Evolutionary conservation across 1,140 invertebrate genomes (phyloP), one percentile per base, ranked within the genome.

Genomic region (Leptoteleia sp.): DNA sequence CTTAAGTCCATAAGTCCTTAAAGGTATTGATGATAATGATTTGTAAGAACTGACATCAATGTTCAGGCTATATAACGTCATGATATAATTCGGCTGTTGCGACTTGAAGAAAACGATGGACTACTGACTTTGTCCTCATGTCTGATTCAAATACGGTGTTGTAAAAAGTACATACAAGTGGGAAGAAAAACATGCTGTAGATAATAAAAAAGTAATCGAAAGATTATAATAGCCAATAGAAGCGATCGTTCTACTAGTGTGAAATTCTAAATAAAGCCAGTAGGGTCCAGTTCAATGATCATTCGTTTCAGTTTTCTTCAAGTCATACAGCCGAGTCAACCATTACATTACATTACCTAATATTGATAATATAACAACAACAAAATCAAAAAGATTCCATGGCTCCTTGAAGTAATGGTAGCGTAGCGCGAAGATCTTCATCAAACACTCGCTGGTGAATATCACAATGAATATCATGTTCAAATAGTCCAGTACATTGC

Each of bases 341-440:
- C 87, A 90, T 89, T 83, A 89, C 87, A 86, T 85, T 89, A 89
- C 84, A 88, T 93, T 92, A 97, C 96, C 95, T 91, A 97, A 93
- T 91, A 99, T 97, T 89, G 98, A 99, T 90, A 99, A 94, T 92
- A 98, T 97, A 85, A 99, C 98, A 88, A 99, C 97, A 85, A 98
- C 95, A 92, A 98, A 98, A 93, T 99, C 98, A 92, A 99, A 99
- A 82, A 99, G 93, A 92, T 99, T 99, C 98, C 98, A 99, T 64
- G 98, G 97, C 91, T 99, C 96, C 90, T 97, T 97, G 92, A 99
- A 99, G 92, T 99, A 99, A 92, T 98, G 95, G 91, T 96, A 97
- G 84, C 98, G 93, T 83, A 99, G 93, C 68, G 97, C 97, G 90
- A 99, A 96, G 85, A 99, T 94, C 93, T 99, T 99, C 90, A 99